phyloP scores from a whole-genome alignment of 2,113 vertebrate species.

The Phodopus roborovskii region DNA sequence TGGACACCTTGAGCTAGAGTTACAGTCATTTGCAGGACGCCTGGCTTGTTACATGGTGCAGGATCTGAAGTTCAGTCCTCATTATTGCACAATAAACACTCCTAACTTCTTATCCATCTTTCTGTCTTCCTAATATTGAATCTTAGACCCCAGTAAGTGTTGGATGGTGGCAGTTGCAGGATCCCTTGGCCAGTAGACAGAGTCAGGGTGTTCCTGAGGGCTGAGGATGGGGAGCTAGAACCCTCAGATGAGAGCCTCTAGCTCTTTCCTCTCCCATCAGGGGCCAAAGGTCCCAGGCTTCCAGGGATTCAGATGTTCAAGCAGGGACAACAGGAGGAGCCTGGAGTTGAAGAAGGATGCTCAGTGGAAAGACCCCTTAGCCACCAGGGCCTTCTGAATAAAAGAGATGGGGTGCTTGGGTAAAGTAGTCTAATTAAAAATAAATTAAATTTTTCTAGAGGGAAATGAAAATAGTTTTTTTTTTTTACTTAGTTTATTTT shows the following conservation, averaged over 20 bases:
- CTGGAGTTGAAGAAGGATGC: neutral
- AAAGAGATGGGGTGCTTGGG: neutral
- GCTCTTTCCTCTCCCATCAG: neutral
- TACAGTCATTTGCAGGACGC: neutral
- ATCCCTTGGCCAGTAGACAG: neutral
- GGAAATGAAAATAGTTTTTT: neutral
- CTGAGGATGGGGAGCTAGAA: neutral
- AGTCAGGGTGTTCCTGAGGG: neutral
- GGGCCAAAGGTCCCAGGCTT: neutral
- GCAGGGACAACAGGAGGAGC: neutral
- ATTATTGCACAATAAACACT: neutral
- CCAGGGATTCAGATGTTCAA: neutral
- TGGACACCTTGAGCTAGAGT: neutral
- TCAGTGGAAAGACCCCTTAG: neutral
- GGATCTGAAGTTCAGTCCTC: neutral
- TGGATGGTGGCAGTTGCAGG: neutral
- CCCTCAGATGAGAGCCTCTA: neutral
- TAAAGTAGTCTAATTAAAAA: neutral
- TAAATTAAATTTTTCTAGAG: neutral
- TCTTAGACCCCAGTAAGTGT: neutral
- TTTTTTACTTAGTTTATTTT: slow-evolving; percentile 20
- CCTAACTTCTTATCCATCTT: neutral
- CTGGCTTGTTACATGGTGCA: neutral
- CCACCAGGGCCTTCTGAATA: neutral
- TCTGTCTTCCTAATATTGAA: neutral